Evolutionary conservation across 2,888 invertebrate genomes (phyloP).

Genomic region (Leptinotarsa rubiginosa): DNA sequence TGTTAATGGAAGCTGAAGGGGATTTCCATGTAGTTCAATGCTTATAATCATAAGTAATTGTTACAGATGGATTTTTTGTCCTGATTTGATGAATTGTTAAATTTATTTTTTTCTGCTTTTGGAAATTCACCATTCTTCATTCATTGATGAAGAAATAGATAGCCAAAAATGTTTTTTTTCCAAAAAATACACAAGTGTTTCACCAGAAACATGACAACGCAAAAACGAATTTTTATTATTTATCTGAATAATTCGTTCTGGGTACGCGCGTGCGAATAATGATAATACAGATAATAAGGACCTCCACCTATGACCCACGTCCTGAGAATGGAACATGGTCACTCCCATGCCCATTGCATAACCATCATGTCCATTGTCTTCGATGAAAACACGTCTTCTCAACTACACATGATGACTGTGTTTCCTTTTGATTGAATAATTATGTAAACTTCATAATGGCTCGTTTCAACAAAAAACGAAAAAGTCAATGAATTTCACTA

Average conservation of each 20-base stretch:
- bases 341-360: constrained; percentile 48
- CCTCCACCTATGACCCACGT: constrained; percentile 37
- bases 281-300: constrained; percentile 31
- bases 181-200: too few species aligned
- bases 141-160: too few species aligned
- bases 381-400: constrained; percentile 18
- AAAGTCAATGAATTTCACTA: constrained; percentile 16
- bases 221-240: background rate
- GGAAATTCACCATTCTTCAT: too few species aligned
- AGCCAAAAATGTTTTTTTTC: too few species aligned
- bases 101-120: too few species aligned
- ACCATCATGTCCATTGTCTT: constrained; percentile 32
- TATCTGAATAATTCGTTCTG: constrained; percentile 25
- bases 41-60: too few species aligned
- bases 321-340: constrained; percentile 50
- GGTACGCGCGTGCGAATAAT: constrained; percentile 36
- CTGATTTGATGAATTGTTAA: too few species aligned
- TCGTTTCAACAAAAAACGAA: constrained; percentile 4
- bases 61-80: too few species aligned
- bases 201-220: background rate
- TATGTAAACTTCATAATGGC: constrained; percentile 21
- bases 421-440: constrained; percentile 22
- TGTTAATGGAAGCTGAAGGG: too few species aligned
- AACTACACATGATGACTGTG: constrained; percentile 28
- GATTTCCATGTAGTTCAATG: too few species aligned